phyloP scores from a whole-genome alignment of 2,113 vertebrate species.

The Dipodomys spectabilis region DNA sequence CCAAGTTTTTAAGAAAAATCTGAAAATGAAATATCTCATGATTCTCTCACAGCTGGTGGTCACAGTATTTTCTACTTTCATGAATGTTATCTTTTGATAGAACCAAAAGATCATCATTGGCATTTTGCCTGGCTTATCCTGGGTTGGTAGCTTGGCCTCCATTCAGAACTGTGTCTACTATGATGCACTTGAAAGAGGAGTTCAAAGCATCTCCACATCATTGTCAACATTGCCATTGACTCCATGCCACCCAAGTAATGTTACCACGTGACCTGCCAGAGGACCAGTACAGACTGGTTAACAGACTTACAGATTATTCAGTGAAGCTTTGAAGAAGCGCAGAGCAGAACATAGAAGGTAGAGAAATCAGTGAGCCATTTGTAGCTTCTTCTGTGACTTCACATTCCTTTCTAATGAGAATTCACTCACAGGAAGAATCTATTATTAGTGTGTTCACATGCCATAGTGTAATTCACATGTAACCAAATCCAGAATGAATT shows the following conservation, averaged over 20 bases:
- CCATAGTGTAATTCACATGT: neutral
- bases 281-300: neutral
- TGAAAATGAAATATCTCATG: neutral
- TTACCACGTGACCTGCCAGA: neutral
- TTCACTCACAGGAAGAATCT: neutral
- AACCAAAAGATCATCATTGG: neutral
- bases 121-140: neutral
- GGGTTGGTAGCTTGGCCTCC: neutral
- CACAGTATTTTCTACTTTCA: slow-evolving; percentile 15
- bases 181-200: neutral
- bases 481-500: slow-evolving; percentile 7
- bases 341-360: neutral
- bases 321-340: neutral
- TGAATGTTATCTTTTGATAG: neutral
- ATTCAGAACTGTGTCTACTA: neutral
- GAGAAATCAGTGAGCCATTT: neutral
- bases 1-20: neutral
- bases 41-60: neutral
- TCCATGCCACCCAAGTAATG: neutral
- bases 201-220: fast-evolving
- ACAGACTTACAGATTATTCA: neutral
- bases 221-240: neutral
- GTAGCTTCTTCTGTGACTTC: neutral
- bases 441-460: neutral
- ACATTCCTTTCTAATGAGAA: neutral